Evolutionary conservation across 2,113 vertebrate genomes (phyloP), one percentile per base, ranked within the genome.

Genomic region (Nesogale talazaci): DNA sequence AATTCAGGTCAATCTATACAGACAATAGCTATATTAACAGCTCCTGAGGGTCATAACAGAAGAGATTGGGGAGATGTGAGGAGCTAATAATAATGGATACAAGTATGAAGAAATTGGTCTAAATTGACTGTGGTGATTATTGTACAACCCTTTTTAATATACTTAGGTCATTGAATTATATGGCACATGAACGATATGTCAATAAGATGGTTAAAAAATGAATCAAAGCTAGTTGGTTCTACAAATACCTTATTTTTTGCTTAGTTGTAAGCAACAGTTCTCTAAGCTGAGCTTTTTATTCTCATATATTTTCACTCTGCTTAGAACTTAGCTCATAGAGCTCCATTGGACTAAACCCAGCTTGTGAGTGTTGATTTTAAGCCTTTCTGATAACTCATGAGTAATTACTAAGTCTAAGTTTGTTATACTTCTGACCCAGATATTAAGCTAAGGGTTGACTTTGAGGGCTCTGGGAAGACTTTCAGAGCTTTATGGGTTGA

Each of bases 401-500:
- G 94, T 89, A 97, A 97, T 96, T 95, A 95, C 90, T 57, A 87
- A 95, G 93, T 95, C 95, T 97, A 97, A 97, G 91, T 96, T 94
- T 97, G 93, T 95, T 97, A 93, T 94, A 94, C 94, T 78, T 86
- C 89, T 96, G 95, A 92, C 96, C 96, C 96, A 97, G 94, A 95
- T 93, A 95, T 81, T 91, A 92, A 97, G 52, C 85, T 40, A 59
- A 83, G 61, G 89, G 22, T 90, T 95, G 96, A 97, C 88, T 95
- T 96, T 88, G 76, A 97, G 95, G 88, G 69, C 74, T 97, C 89
- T 93, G 40, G 76, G 86, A 76, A 78, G 76, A 89, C 81, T 97
- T 97, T 97, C 97, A 95, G 93, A 97, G 95, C 93, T 95, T 94
- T 97, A 76, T 80, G 36, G 94, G 82, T 97, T 97, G 97, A 97